Evolutionary conservation across 2,888 invertebrate genomes (phyloP).

Genomic region (Stegophylla sp.): DNA sequence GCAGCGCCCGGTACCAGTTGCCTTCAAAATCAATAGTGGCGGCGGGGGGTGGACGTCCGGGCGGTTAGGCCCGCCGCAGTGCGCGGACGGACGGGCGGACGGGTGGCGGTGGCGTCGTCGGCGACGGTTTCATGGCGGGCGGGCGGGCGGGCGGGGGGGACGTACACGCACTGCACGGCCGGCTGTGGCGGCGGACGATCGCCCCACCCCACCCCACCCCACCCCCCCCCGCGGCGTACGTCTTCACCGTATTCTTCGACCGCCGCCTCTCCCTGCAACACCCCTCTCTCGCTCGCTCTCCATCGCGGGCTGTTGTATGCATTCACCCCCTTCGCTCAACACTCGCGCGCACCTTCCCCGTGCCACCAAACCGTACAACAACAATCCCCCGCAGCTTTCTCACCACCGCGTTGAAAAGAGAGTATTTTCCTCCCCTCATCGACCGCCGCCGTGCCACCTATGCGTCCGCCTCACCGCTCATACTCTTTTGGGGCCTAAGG

Average conservation of each 20-base stretch:
- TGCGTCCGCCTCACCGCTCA: no score
- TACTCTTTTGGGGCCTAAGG: constrained; percentile 45
- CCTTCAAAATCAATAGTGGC: constrained; percentile 58
- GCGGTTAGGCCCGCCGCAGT: background rate
- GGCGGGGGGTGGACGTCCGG: constrained; percentile 30
- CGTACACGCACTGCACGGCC: background rate
- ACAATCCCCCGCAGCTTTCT: background rate
- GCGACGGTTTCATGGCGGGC: background rate
- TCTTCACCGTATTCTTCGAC: constrained; percentile 53
- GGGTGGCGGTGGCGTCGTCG: background rate
- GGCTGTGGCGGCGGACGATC: constrained; percentile 44
- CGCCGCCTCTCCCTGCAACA: background rate
- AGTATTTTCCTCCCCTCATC: constrained; percentile 48
- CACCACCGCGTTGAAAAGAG: constrained; percentile 24
- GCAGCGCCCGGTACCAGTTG: constrained; percentile 59
- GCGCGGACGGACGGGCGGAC: background rate
- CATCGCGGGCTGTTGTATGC: background rate
- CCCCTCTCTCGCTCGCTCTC: background rate
- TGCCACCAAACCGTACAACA: background rate
- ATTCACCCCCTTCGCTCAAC: background rate
- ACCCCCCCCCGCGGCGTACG: constrained; percentile 52
- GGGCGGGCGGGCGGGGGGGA: background rate
- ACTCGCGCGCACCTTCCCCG: background rate
- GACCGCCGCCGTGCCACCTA: background rate
- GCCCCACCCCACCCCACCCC: no score